Base-by-base conservation (phyloP, 37 sponge, comb jelly and placozoan species). In the Geodia barretti region DNA sequence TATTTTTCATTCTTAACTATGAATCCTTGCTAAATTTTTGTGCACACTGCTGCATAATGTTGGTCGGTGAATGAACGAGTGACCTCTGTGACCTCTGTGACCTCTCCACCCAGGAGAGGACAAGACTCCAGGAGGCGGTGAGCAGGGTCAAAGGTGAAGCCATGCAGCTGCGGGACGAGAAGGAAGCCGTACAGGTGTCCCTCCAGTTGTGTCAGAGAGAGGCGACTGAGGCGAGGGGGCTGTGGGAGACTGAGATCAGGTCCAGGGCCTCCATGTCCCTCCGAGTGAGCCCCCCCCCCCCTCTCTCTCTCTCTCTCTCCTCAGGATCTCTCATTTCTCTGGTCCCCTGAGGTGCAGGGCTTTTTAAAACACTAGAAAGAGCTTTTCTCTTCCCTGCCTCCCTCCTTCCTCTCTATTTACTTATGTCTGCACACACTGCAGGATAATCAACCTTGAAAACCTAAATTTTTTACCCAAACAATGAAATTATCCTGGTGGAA, bases 191-290 rank as follows among this genome's bases (percentile, higher is more conserved):
- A 41, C n/a, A n/a, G n/a, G n/a, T n/a, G n/a, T n/a, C n/a, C n/a
- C n/a, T n/a, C n/a, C n/a, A n/a, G n/a, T n/a, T n/a, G n/a, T n/a
- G n/a, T n/a, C n/a, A n/a, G n/a, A n/a, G 71, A 79, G 74, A 70
- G 79, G 30, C 75, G 9, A 33, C 47, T 29, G 58, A 74, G 33
- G 33, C 75, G 47, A 76, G 69, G 62, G 62, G 60, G 23, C 72
- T 92, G 60, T 95, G 90, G 93, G 93, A 95, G 75, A 75, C 68
- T 30, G 96, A 95, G 77, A 77, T 90, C 1, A 92, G 90, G 83
- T 72, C 84, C 11, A 78, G 84, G 73, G 83, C 93, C 41, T 81
- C 85, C 64, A 83, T 95, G 24, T 74, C 54, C 21, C 54, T 39
- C 54, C 61, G 34, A 14, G 4, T 60, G 17, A 2, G 37, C 24